phyloP scores from a whole-genome alignment of 2,888 invertebrate species.

The Lagria hirta region DNA sequence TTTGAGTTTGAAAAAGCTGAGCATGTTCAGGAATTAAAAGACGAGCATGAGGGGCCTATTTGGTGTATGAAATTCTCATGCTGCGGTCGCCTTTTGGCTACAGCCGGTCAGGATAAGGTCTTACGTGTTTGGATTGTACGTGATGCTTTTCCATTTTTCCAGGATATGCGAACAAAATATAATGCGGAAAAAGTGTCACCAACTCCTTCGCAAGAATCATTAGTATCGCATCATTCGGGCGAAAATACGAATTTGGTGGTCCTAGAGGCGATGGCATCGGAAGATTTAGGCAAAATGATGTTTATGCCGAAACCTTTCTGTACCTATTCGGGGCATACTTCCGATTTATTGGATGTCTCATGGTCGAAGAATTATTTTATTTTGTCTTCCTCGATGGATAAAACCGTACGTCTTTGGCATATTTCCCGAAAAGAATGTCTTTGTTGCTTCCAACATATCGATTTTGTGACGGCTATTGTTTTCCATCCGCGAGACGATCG shows the following conservation, averaged over 20 bases:
- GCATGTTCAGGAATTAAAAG: conserved; percentile 75
- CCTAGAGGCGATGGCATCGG: conserved; percentile 62
- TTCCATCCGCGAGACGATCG: conserved; percentile 93
- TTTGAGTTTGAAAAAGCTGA: conserved; percentile 92
- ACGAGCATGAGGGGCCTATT: conserved; percentile 82
- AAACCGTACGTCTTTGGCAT: conserved; percentile 97
- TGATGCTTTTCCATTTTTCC: conserved; percentile 85
- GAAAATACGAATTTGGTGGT: conserved; percentile 62
- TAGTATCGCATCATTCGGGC: conserved; percentile 75
- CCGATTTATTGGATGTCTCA: conserved; percentile 93
- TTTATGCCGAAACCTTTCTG: conserved; percentile 92
- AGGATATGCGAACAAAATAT: conserved; percentile 95
- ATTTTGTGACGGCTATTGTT: conserved; percentile 98
- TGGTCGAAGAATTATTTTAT: conserved; percentile 99
- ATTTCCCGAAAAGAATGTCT: conserved; percentile 95
- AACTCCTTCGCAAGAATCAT: conserved; percentile 88
- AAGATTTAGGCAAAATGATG: conserved; percentile 63
- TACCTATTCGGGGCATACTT: conserved; percentile 91
- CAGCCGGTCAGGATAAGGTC: conserved; percentile 95
- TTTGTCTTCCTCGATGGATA: conserved; percentile 97
- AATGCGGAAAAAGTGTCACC: conserved; percentile 90
- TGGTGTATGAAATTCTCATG: conserved; percentile 99
- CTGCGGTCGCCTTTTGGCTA: conserved; percentile 92
- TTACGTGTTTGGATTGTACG: conserved; percentile 93
- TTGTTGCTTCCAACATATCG: conserved; percentile 98